phyloP scores from a whole-genome alignment of 1,140 invertebrate species.

The Hetaerina americana region DNA sequence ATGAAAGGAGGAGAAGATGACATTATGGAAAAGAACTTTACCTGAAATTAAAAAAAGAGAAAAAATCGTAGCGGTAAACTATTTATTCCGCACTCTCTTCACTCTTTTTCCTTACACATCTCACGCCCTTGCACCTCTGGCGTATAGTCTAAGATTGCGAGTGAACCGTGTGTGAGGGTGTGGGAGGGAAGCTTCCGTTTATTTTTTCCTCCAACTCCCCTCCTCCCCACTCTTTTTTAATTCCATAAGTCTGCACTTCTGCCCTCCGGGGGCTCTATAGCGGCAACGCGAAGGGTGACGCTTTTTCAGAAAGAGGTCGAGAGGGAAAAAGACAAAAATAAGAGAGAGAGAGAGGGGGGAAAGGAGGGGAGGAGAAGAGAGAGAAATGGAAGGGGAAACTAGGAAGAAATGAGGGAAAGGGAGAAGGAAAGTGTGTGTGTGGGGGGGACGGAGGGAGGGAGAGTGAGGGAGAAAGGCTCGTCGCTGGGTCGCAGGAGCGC shows the following conservation, averaged over 20 bases:
- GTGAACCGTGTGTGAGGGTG: neutral
- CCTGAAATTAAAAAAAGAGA: too few relatives aligned
- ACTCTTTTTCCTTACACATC: too few relatives aligned
- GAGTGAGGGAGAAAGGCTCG: neutral
- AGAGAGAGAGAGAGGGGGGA: neutral
- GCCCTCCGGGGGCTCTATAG: neutral
- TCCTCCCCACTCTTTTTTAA: too few relatives aligned
- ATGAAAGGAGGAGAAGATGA: too few relatives aligned
- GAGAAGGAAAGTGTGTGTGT: too few relatives aligned
- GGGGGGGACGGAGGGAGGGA: neutral
- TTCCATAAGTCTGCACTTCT: neutral
- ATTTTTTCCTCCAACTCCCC: too few relatives aligned
- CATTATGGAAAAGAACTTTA: too few relatives aligned
- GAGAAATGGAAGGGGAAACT: neutral
- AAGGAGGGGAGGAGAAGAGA: neutral
- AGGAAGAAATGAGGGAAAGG: neutral
- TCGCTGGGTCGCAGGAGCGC: neutral
- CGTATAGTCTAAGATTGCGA: neutral
- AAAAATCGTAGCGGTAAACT: too few relatives aligned
- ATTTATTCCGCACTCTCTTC: too few relatives aligned
- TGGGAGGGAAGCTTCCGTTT: too few relatives aligned
- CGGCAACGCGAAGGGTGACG: neutral
- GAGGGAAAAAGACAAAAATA: too few relatives aligned
- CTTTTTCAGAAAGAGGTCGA: neutral
- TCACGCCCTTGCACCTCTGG: neutral